Percentiles rank a stretch among this genome's conserved stretches.
These are phyloP conservation scores for Nomada ruficornis DNA, from an alignment of 2,888 invertebrate genomes.

Conservation along the genomic window DNA sequence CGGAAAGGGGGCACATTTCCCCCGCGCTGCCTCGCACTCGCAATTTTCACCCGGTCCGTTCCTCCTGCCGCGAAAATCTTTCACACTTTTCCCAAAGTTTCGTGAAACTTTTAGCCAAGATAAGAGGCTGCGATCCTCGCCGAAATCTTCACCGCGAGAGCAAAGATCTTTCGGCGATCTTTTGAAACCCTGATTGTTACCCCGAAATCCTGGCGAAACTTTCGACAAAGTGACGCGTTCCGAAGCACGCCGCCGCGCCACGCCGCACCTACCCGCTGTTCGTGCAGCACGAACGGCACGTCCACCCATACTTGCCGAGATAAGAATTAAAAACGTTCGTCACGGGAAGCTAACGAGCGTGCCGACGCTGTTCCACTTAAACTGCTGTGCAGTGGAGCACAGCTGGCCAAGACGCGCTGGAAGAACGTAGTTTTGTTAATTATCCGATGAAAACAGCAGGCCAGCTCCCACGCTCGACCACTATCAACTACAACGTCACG, in stretches of 20 bases:
- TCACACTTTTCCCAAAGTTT: neutral
- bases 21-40: neutral
- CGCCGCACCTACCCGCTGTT: neutral
- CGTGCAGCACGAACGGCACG: conserved; percentile 8
- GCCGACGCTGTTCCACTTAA: conserved; percentile 49
- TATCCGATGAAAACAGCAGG: conserved; percentile 81
- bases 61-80: neutral
- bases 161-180: conserved; percentile 10
- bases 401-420: conserved; percentile 57
- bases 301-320: conserved; percentile 8
- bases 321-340: conserved; percentile 58
- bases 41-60: neutral
- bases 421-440: conserved; percentile 80
- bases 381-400: conserved; percentile 34
- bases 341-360: conserved; percentile 29
- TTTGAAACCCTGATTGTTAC: neutral
- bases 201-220: neutral
- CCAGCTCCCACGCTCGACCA: conserved; percentile 72
- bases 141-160: neutral
- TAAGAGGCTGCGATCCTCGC: neutral
- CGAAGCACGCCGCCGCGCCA: neutral
- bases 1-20: too few species aligned
- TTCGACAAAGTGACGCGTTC: conserved; percentile 2
- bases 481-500: conserved; percentile 69
- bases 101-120: neutral